phyloP scores from a whole-genome alignment of 2,888 invertebrate species.

The Stegana nigrithorax region DNA sequence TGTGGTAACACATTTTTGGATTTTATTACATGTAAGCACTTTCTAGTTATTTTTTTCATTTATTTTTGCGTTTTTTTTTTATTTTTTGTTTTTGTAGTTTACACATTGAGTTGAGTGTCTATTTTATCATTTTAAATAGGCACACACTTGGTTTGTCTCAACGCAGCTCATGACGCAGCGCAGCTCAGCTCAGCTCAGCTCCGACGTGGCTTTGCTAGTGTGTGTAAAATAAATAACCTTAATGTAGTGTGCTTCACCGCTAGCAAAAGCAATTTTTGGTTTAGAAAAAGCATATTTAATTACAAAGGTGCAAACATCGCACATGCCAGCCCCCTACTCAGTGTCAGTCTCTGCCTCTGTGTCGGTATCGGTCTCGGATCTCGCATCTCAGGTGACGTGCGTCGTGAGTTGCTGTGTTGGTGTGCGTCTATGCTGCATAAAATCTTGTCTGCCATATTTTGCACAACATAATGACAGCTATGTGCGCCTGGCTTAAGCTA shows the following conservation, averaged over 20 bases:
- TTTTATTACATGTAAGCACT: constrained; percentile 57
- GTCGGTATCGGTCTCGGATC: too few relatives aligned
- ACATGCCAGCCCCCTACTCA: too few relatives aligned
- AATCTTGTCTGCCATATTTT: too few relatives aligned
- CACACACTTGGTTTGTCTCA: neutral
- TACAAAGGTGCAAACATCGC: constrained; percentile 1
- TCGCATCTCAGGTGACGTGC: too few relatives aligned
- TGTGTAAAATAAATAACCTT: constrained; percentile 50
- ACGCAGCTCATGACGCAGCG: neutral
- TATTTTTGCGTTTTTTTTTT: neutral
- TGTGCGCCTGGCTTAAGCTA: too few relatives aligned
- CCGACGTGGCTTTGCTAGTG: neutral
- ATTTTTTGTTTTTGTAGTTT: neutral
- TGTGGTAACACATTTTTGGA: constrained; percentile 62
- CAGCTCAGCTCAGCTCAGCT: neutral
- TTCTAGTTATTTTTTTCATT: constrained; percentile 31
- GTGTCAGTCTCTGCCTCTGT: too few relatives aligned
- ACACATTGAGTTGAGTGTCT: constrained; percentile 45
- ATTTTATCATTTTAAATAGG: constrained; percentile 56
- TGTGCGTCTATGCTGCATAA: too few relatives aligned
- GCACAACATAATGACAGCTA: too few relatives aligned
- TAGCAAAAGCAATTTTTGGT: constrained; percentile 7
- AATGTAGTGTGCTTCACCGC: constrained; percentile 45
- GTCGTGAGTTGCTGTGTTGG: too few relatives aligned
- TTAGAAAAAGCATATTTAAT: constrained; percentile 9